phyloP scores from a whole-genome alignment of 2,797 vertebrate genomes.

The Tachyglossus aculeatus region DNA sequence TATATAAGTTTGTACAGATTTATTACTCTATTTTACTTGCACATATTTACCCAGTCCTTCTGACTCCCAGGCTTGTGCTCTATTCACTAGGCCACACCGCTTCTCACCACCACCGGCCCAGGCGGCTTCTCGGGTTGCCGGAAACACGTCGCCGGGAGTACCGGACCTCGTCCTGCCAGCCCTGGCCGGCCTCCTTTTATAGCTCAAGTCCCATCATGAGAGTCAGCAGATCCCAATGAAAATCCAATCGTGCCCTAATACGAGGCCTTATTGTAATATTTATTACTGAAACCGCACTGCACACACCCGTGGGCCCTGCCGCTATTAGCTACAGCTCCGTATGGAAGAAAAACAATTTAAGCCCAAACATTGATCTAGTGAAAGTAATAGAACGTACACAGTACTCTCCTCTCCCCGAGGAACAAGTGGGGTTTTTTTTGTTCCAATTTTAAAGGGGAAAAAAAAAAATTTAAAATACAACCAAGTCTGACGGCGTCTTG shows the following conservation, averaged over 20 bases:
- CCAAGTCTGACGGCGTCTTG: conserved; percentile 81
- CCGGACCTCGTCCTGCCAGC: no score
- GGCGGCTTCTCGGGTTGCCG: no score
- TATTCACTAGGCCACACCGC: no score
- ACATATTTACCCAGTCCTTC: no score
- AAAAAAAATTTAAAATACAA: conserved; percentile 86
- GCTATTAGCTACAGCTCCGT: conserved; percentile 69
- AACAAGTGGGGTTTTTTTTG: conserved; percentile 56
- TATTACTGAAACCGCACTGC: conserved; percentile 63
- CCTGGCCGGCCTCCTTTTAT: no score
- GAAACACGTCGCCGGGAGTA: no score
- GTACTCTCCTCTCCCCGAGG: conserved; percentile 73
- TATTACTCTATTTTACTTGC: no score
- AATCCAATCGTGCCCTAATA: conserved; percentile 4
- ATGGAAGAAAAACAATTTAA: conserved; percentile 82
- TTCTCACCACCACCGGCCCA: no score
- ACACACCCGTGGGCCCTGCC: conserved; percentile 57
- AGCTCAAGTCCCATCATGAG: no score
- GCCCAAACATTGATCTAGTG: conserved; percentile 85
- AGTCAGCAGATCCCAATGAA: background rate
- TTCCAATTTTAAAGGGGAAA: conserved; percentile 74
- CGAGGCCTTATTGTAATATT: conserved; percentile 25
- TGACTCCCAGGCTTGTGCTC: no score
- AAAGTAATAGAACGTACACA: conserved; percentile 85
- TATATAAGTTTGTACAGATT: no score